Base-by-base conservation (phyloP, 2,888 invertebrate species). In the Corbicula japonica region DNA sequence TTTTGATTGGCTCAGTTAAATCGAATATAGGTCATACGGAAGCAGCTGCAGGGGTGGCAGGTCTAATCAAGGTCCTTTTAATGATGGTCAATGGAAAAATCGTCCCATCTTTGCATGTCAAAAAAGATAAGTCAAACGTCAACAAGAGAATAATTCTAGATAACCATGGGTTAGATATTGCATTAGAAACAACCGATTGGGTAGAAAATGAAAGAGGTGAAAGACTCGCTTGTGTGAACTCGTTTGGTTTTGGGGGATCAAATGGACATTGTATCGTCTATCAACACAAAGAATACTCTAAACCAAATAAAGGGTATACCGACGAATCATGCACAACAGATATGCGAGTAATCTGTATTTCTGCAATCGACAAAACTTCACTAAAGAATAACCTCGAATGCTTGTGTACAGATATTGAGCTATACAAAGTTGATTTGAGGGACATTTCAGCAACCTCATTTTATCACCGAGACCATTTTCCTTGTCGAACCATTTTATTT, bases 221-320 rank as follows among this genome's bases (percentile, higher is more conserved):
- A 6, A 77, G 87, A 48, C 30, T 86, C 15, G 85, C 83, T 10
- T 86, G 87, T 46, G 74, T 89, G 0, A 90, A 87, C 63, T 88
- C 87, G 10, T 91, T 89, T 78, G 88, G 89, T 0, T 88, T 89
- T 69, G 90, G 90, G 1, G 90, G 90, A 26, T 87, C 89, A 23
- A 90, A 90, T 54, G 65, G 84, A 46, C 90, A 91, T 78, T 85
- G 86, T 15, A 74, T 90, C 18, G 60, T 90, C 12, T 54, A 23
- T n/a, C n/a, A n/a, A n/a, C n/a, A n/a, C n/a, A n/a, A n/a, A n/a
- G n/a, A n/a, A n/a, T n/a, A n/a, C n/a, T n/a, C n/a, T n/a, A n/a
- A n/a, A n/a, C n/a, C n/a, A n/a, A n/a, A n/a, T n/a, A n/a, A n/a
- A n/a, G n/a, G n/a, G n/a, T n/a, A n/a, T n/a, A n/a, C n/a, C n/a